phyloP scores from a whole-genome alignment of 2,888 invertebrate species.

The Lottia gigantea region DNA sequence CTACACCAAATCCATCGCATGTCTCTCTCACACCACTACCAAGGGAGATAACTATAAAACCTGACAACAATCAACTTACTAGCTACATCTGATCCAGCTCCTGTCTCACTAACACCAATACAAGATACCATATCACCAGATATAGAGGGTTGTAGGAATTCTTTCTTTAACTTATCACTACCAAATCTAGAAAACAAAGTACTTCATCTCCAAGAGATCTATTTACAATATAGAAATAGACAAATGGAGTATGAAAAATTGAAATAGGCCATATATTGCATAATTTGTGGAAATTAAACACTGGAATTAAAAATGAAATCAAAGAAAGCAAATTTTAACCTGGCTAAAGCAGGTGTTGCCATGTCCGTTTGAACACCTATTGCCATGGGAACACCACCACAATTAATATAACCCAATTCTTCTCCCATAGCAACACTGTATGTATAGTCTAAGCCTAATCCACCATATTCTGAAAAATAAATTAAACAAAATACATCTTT shows the following conservation, averaged over 20 bases:
- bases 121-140: slow-evolving; percentile 71
- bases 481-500: slow-evolving; percentile 9
- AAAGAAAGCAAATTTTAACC: slow-evolving; percentile 43
- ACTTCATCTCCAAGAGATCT: too few relatives aligned
- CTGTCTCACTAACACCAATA: slow-evolving; percentile 71
- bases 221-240: too few relatives aligned
- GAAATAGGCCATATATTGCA: background rate
- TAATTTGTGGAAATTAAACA: background rate
- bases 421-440: slow-evolving; percentile 72
- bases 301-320: background rate
- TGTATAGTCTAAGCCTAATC: slow-evolving; percentile 72
- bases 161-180: slow-evolving; percentile 69
- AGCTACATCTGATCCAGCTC: slow-evolving; percentile 72
- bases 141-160: slow-evolving; percentile 70
- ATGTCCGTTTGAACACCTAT: slow-evolving; percentile 73
- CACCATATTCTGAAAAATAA: slow-evolving; percentile 70
- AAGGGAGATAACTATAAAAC: background rate
- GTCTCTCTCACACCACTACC: slow-evolving; percentile 60
- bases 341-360: slow-evolving; percentile 72
- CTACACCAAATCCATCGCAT: too few relatives aligned
- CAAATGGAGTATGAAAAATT: background rate
- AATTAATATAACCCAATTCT: slow-evolving; percentile 70
- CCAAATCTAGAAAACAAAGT: slow-evolving; percentile 68
- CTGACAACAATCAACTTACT: slow-evolving; percentile 51
- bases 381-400: slow-evolving; percentile 72